Percentiles rank a stretch among this genome's conserved stretches.
These are phyloP conservation scores for Chrysemys picta DNA, from an alignment of 2,113 vertebrate genomes.

Conservation along the genomic window DNA sequence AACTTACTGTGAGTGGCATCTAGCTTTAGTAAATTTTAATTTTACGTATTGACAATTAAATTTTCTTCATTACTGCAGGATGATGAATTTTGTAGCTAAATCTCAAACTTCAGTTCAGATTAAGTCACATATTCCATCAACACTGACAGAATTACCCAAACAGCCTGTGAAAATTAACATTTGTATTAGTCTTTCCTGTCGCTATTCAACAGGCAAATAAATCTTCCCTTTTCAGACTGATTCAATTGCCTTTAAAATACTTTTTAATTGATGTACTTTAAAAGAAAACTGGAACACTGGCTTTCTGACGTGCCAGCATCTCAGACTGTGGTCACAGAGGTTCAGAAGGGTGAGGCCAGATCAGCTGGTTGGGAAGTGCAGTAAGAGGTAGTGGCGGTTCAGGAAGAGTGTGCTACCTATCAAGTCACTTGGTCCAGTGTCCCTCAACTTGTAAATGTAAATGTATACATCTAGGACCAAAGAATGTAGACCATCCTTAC, in stretches of 20 bases:
- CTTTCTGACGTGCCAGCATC: background rate
- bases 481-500: background rate
- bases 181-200: background rate
- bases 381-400: background rate
- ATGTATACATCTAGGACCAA: background rate
- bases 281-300: background rate
- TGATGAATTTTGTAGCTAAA: conserved; percentile 37
- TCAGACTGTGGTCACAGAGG: background rate
- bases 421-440: background rate
- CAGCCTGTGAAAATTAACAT: background rate
- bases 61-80: conserved; percentile 7
- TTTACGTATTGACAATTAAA: conserved; percentile 16
- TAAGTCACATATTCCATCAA: conserved; percentile 21
- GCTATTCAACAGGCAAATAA: background rate
- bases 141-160: conserved; percentile 18
- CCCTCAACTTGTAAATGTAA: background rate
- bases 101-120: background rate
- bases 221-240: background rate
- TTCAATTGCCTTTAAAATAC: background rate
- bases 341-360: background rate
- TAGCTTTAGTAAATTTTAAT: background rate
- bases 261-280: background rate
- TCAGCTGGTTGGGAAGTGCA: background rate
- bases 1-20: background rate
- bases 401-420: background rate